Evolutionary conservation across 2,113 vertebrate genomes (phyloP), one percentile per base, ranked within the genome.

Genomic region (Cheirogaleus medius): DNA sequence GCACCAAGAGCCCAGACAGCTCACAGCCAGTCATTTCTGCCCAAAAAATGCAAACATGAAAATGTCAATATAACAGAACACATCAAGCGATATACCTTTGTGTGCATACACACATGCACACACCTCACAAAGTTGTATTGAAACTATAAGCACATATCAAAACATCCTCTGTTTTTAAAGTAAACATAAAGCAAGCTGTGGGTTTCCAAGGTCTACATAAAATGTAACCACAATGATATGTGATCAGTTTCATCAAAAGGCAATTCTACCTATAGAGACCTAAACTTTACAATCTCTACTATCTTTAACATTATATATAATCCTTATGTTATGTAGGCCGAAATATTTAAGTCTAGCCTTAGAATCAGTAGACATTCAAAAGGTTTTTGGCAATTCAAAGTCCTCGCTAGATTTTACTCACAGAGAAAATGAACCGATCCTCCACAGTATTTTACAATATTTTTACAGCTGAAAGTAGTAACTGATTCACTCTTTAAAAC

Each of bases 391-490:
- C 42, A 91, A 83, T 44, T 93, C 34, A 27, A 88, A 88, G 37
- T 66, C 77, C 32, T 93, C 29, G 32, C 37, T 47, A 78, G 10
- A 71, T 63, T 81, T 91, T 85, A 94, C 44, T 78, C 32, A 47
- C 0, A 34, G 7, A 78, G 76, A 58, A 71, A 83, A 88, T 3
- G 25, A 44, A 89, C 5, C 14, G 44, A 82, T 64, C 84, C 77
- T 74, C 47, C 39, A 66, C 44, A 44, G 11, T 18, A 85, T 60
- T 47, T 56, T 56, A 56, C 54, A 56, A 37, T 20, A 68, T 37
- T 68, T 97, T 92, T 73, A 66, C 20, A 94, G 78, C 13, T 69
- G 42, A 86, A 44, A 76, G 64, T 20, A 87, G 25, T 42, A 90
- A 88, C 1, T 63, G 17, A 74, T 25, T 95, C 58, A 54, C 21